Base-by-base conservation (phyloP, 2,797 vertebrate genomes). In the Aselliscus stoliczkanus region DNA sequence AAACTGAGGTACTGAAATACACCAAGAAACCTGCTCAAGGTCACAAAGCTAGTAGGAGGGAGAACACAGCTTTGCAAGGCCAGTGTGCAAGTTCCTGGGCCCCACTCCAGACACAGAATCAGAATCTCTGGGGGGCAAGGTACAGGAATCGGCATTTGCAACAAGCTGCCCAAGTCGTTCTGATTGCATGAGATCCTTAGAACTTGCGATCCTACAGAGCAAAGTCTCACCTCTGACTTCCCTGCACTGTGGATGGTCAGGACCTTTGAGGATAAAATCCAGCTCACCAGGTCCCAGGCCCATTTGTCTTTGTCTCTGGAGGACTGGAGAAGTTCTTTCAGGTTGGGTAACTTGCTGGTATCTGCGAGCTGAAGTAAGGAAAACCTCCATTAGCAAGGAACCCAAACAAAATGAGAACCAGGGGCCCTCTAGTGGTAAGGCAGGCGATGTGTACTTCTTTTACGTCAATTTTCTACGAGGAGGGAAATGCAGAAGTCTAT, bases 231-330 rank as follows among this genome's bases (percentile, higher is more conserved):
- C 98, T 99, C 99, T 20, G 99, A 98, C 97, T 99, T 99, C 96
- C 98, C 99, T 65, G 99, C 95, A 3, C 99, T 99, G 95, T 99
- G 99, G 95, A 99, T 98, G 86, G 98, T 98, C 86, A 99, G 99
- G 97, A 98, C 98, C 97, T 99, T 99, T 34, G 99, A 99, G 18
- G 99, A 99, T 7, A 99, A 99, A 95, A 99, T 99, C 99, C 99
- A 99, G 98, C 98, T 99, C 50, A 99, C 96, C 20, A 99, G 98
- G 90, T 99, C 99, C 98, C 99, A 98, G 47, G 98, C 98, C 96
- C 98, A 98, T 92, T 98, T 97, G 94, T 99, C 99, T 58, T 98
- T 97, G 92, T 98, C 98, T 67, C 98, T 97, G 67, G 97, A 98
- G 47, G 99, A 98, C 34, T 98, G 98, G 50, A 99, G 99, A 94